phyloP scores from a whole-genome alignment of 2,113 vertebrate genomes.

The Odocoileus virginianus region DNA sequence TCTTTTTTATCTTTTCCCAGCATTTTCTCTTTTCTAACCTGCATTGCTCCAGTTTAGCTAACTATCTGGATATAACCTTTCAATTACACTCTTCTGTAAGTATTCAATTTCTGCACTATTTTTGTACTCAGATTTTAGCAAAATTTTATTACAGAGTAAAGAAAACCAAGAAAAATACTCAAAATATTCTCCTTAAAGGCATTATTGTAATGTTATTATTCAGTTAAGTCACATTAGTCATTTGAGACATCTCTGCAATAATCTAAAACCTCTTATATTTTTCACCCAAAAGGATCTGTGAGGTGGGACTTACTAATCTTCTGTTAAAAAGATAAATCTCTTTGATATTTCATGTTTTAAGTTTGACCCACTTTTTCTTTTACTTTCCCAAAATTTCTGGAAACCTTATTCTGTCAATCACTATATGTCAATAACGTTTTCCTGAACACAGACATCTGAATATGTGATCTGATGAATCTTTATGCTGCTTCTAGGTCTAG shows the following conservation, averaged over 20 bases:
- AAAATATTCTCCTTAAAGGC: neutral
- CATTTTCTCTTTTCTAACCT: neutral
- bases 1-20: neutral
- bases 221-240: neutral
- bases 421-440: neutral
- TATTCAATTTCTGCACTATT: neutral
- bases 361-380: conserved; percentile 1
- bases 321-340: conserved; percentile 7
- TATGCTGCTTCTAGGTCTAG: neutral
- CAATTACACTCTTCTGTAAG: neutral
- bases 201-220: neutral
- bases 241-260: neutral
- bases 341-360: conserved; percentile 30
- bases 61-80: neutral
- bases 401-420: neutral
- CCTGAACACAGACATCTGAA: neutral
- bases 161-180: neutral
- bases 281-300: neutral
- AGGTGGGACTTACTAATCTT: neutral
- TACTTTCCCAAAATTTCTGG: conserved; percentile 13
- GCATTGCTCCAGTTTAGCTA: neutral
- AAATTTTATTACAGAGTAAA: neutral
- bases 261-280: conserved; percentile 15
- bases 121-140: neutral
- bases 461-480: neutral